Evolutionary conservation across 2,888 invertebrate species (phyloP).

Genomic region (Morpho deidamia): DNA sequence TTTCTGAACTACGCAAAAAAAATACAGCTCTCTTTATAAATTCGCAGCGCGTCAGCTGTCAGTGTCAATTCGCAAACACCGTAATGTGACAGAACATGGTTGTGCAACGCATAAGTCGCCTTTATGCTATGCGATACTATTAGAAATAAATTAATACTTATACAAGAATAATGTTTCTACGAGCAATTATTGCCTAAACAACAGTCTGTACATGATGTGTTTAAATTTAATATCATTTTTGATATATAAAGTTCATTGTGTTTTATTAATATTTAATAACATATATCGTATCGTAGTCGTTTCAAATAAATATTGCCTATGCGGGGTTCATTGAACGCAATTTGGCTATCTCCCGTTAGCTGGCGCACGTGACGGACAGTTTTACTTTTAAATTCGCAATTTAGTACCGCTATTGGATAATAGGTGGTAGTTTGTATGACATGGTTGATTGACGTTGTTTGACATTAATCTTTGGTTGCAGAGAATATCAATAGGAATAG

Average conservation of each 20-base stretch:
- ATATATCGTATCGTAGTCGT: slow-evolving; percentile 15
- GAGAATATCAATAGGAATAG: not conserved
- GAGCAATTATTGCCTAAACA: no score
- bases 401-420: slow-evolving; percentile 61
- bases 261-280: not conserved
- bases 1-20: slow-evolving; percentile 31
- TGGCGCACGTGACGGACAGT: slow-evolving; percentile 59
- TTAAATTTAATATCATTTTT: no score
- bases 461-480: not conserved
- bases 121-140: not conserved
- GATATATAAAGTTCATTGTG: not conserved
- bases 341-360: slow-evolving; percentile 69
- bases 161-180: no score
- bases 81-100: slow-evolving; percentile 22
- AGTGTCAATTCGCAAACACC: slow-evolving; percentile 28
- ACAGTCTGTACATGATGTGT: no score
- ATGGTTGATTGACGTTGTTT: not conserved
- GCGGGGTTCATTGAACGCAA: slow-evolving; percentile 59
- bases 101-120: slow-evolving; percentile 25
- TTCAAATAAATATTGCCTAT: slow-evolving; percentile 4
- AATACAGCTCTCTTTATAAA: slow-evolving; percentile 56
- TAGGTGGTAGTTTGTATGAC: slow-evolving; percentile 48
- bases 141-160: no score
- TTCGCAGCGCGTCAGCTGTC: slow-evolving; percentile 50
- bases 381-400: slow-evolving; percentile 71